Base-by-base conservation (phyloP, 2,113 vertebrate genomes). In the Crotalus tigris region DNA sequence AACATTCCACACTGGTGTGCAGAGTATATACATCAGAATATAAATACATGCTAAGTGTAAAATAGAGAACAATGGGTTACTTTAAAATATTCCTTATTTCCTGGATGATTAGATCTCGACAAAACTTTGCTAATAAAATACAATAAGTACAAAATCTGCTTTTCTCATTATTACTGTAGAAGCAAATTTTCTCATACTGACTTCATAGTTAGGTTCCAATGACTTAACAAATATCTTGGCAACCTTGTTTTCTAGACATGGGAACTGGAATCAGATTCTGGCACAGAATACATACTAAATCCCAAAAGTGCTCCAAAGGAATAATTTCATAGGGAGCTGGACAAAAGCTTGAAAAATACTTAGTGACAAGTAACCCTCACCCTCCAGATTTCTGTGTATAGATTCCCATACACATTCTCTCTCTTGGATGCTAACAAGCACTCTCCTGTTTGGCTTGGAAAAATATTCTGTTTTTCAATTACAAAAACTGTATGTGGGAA, bases 141-240 rank as follows among this genome's bases (percentile, higher is more conserved):
- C 3, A 90, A 88, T 91, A 85, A 95, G 93, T 93, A 93, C 88
- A n/a, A 91, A 95, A 96, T 96, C 93, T 96, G 96, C 69, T 97
- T 97, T 96, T 95, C 92, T 91, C 92, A 94, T 96, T 94, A 96
- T 92, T 93, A 75, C 91, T 92, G 55, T 89, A 91, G 91, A 97
- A 96, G 90, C 95, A 97, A 93, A 95, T 94, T 87, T 57, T 95
- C 95, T 95, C 92, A 88, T 94, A 92, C 33, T 87, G 87, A 89
- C 54, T 81, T 49, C 91, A 24, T 75, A 53, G 85, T 93, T 89
- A 93, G 91, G 90, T 3, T 87, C 61, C 49, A 93, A 54, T 94
- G 88, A 91, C 93, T 94, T 94, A 93, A 26, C 53, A 95, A 94
- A 87, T 92, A 95, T 92, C 93, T 95, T 29, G 85, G 69, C 81